phyloP scores from a whole-genome alignment of 1,140 invertebrate species.

The Nautilus pompilius region DNA sequence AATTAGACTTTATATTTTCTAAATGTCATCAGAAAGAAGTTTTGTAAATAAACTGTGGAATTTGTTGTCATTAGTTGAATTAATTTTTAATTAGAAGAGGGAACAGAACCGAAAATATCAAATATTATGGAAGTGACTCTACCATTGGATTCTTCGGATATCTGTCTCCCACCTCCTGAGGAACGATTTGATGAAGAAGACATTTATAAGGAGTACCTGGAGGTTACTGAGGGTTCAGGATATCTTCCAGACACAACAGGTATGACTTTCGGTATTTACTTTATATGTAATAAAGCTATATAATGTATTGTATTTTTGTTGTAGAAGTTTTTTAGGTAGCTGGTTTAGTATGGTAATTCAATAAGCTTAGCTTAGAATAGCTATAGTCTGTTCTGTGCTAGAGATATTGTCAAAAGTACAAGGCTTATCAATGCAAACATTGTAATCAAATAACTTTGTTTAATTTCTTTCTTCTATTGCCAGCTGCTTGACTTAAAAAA shows the following conservation, averaged over 20 bases:
- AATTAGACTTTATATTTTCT: not conserved
- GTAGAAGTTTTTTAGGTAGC: too few relatives aligned
- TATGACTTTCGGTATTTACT: constrained; percentile 25
- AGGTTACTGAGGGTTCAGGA: constrained; percentile 45
- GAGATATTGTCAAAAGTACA: too few relatives aligned
- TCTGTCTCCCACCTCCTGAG: constrained; percentile 36
- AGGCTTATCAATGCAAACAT: too few relatives aligned
- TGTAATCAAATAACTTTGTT: too few relatives aligned
- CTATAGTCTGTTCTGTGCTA: too few relatives aligned
- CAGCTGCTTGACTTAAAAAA: too few relatives aligned
- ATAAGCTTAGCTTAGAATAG: too few relatives aligned
- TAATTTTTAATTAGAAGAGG: not conserved
- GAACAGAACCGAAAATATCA: constrained; percentile 40
- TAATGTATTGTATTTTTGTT: too few relatives aligned
- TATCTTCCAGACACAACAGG: constrained; percentile 44
- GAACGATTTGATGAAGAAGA: constrained; percentile 43
- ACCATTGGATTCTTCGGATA: constrained; percentile 40
- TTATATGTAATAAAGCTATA: too few relatives aligned
- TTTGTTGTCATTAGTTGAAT: too few relatives aligned
- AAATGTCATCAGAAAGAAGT: not conserved
- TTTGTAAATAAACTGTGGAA: not conserved
- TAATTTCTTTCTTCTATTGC: too few relatives aligned
- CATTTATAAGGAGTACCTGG: constrained; percentile 50
- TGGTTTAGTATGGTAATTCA: too few relatives aligned
- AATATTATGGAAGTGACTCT: constrained; percentile 49